Evolutionary conservation across 2,797 vertebrate species (phyloP), one percentile per base, ranked within the genome.

Genomic region (Heliangelus exortis): DNA sequence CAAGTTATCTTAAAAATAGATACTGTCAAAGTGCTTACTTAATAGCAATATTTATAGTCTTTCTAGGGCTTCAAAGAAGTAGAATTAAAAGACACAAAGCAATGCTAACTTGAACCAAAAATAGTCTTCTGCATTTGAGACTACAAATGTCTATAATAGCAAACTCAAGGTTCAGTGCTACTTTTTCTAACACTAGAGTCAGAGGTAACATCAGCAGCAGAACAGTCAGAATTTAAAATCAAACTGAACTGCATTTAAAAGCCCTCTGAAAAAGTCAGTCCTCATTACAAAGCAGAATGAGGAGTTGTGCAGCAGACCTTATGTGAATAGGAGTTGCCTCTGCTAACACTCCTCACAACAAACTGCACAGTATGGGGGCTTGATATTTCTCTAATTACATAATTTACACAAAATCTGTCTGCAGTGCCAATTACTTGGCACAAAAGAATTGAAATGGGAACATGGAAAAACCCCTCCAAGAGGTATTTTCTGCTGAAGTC

Each of bases 401-500:
- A 88, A 94, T 80, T 90, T 18, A 86, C 48, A 75, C 62, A 94
- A 92, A 77, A 59, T 17, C 73, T 41, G 15, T 94, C 93, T 92
- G 77, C 75, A 76, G 59, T 77, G 55, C 80, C 95, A 94, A 91
- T 95, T 96, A 96, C 74, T 92, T 87, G 78, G 92, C 94, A 93
- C 84, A 87, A 92, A 94, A 83, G 63, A 92, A 94, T 1, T 29
- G 67, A 90, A 95, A 91, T 26, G 39, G 87, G 71, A 96, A 54
- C 62, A 73, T 9, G 16, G 62, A 76, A 74, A 84, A 79, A 87
- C 25, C 83, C 95, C 82, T 83, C 57, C 57, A 74, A 92, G 82
- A 95, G 73, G 39, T 55, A 84, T 93, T 91, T 96, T 95, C 87
- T 95, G 91, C 83, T 91, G 15, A 87, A 97, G 88, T 95, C 92